Conservation (phyloP, 2,113 vertebrate species). For the Bos javanicus region DNA sequence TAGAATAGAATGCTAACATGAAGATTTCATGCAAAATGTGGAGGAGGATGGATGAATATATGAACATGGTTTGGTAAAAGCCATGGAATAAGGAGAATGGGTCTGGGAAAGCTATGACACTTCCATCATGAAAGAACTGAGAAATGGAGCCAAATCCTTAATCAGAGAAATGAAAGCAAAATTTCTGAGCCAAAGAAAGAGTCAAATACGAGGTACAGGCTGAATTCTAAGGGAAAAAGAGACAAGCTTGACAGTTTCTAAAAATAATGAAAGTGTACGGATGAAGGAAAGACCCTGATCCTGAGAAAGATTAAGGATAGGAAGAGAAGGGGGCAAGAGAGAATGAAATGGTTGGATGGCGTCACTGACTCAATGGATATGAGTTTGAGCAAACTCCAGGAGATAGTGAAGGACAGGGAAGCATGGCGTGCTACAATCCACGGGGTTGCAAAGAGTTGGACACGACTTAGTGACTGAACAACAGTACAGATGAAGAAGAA, state of each 20-base stretch:
- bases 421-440: accelerated
- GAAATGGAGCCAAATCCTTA: neutral
- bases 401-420: neutral
- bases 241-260: neutral
- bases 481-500: neutral
- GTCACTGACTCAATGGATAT: neutral
- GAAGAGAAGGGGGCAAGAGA: neutral
- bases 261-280: neutral
- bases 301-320: neutral
- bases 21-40: neutral
- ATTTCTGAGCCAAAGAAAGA: neutral
- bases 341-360: neutral
- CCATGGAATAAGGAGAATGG: neutral
- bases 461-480: neutral
- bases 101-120: neutral
- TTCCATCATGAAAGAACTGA: neutral
- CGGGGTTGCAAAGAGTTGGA: neutral
- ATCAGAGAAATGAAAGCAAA: neutral
- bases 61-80: neutral
- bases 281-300: neutral
- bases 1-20: neutral
- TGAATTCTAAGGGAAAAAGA: neutral
- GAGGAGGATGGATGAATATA: neutral
- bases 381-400: neutral
- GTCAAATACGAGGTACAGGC: neutral